Evolutionary conservation across 2,797 vertebrate species (phyloP).

Genomic region (Erethizon dorsatum): DNA sequence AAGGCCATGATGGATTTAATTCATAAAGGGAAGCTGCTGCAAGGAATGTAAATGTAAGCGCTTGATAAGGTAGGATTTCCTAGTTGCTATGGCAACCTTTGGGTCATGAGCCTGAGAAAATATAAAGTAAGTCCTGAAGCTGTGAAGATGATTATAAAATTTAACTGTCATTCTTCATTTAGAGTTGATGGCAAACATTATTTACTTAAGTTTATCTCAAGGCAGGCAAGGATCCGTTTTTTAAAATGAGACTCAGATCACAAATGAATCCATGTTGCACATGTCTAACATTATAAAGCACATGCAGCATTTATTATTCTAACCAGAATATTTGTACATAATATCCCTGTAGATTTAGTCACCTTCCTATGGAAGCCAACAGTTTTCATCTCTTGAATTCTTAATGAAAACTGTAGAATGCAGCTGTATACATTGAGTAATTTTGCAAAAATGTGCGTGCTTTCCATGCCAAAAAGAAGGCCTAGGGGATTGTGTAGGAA

Average conservation of each 20-base stretch:
- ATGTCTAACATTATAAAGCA: constrained; percentile 78
- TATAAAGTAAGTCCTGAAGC: constrained; percentile 93
- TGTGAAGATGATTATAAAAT: constrained; percentile 95
- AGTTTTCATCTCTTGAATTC: constrained; percentile 73
- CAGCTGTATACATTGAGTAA: constrained; percentile 72
- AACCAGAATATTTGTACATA: constrained; percentile 84
- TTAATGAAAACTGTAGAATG: constrained; percentile 72
- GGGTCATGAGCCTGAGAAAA: constrained; percentile 93
- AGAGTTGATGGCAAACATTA: constrained; percentile 92
- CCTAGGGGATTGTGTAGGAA: constrained; percentile 65
- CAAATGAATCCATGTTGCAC: constrained; percentile 83
- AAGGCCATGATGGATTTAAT: constrained; percentile 92
- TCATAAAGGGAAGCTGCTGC: constrained; percentile 92
- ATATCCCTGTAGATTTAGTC: constrained; percentile 85
- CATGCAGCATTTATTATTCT: constrained; percentile 83
- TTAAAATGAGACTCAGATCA: constrained; percentile 86
- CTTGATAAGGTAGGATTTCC: constrained; percentile 94
- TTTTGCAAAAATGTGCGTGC: constrained; percentile 77
- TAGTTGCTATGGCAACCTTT: constrained; percentile 94
- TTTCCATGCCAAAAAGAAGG: constrained; percentile 71
- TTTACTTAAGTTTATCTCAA: constrained; percentile 92
- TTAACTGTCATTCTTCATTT: constrained; percentile 96
- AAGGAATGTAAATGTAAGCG: constrained; percentile 93
- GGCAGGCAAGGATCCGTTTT: constrained; percentile 87
- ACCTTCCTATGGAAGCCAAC: constrained; percentile 64